Evolutionary conservation across 1,140 invertebrate genomes (phyloP).

Genomic region (Drosophila willistoni): DNA sequence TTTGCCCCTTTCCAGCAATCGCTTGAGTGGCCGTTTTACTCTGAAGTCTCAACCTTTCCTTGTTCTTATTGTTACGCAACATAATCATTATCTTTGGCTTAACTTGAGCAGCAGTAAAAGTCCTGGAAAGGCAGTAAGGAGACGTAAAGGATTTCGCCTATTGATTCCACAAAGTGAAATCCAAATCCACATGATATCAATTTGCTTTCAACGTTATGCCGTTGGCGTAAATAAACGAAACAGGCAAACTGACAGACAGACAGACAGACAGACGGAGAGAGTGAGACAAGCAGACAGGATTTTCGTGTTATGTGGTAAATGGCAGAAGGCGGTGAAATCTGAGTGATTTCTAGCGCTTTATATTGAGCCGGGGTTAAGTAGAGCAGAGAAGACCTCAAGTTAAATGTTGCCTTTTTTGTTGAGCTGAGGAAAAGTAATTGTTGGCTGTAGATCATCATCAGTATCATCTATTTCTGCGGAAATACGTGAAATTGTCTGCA

Average conservation of each 20-base stretch:
- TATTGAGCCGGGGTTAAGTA: constrained; percentile 2
- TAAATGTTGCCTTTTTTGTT: not conserved
- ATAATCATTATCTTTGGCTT: constrained; percentile 82
- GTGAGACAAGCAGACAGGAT: constrained; percentile 22
- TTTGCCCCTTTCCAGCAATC: not conserved
- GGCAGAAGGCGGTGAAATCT: constrained; percentile 35
- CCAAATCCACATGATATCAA: constrained; percentile 81
- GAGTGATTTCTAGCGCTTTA: constrained; percentile 50
- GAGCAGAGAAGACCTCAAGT: not conserved
- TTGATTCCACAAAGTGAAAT: constrained; percentile 78
- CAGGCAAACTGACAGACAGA: constrained; percentile 45
- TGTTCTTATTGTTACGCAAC: constrained; percentile 62
- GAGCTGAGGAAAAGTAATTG: too few relatives aligned
- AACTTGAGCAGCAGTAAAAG: constrained; percentile 51
- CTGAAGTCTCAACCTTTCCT: constrained; percentile 33
- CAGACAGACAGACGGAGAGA: constrained; percentile 27
- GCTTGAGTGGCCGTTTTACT: constrained; percentile 31
- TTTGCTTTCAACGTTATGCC: constrained; percentile 77
- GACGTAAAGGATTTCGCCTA: constrained; percentile 74
- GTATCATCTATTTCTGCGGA: too few relatives aligned
- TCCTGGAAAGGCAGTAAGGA: constrained; percentile 19
- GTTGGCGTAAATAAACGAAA: constrained; percentile 71
- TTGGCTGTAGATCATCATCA: too few relatives aligned
- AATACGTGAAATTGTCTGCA: too few relatives aligned
- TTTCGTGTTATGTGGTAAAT: constrained; percentile 27